Evolutionary conservation across 2,888 invertebrate species (phyloP).

Genomic region (Cheilosia vulpina): DNA sequence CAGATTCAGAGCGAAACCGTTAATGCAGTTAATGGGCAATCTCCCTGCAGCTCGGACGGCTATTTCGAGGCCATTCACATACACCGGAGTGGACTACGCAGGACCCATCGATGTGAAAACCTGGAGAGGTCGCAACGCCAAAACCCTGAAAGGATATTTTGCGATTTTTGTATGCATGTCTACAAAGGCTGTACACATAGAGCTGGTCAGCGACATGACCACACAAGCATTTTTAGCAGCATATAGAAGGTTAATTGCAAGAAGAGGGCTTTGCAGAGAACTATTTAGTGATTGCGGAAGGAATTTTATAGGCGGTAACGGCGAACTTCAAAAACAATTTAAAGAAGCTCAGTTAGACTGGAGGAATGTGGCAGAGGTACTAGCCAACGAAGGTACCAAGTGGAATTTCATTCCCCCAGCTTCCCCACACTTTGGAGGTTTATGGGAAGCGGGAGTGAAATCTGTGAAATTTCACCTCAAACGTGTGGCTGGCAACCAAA

Average conservation of each 20-base stretch:
- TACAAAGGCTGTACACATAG: neutral
- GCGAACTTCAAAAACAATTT: neutral
- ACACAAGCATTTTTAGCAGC: neutral
- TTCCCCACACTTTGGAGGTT: constrained; percentile 4
- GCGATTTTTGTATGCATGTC: neutral
- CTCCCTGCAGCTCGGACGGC: neutral
- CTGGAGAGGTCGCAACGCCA: too few relatives aligned
- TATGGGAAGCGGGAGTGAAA: neutral
- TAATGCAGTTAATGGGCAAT: constrained; percentile 76
- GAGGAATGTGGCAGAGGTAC: neutral
- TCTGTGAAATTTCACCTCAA: constrained; percentile 5
- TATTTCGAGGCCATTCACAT: neutral
- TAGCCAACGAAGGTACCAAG: neutral
- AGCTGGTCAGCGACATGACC: neutral
- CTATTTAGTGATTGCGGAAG: neutral
- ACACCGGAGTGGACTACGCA: neutral
- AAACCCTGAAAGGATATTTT: constrained; percentile 49
- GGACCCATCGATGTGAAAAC: too few relatives aligned
- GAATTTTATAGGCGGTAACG: neutral
- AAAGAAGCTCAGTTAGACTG: neutral
- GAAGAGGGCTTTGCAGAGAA: neutral
- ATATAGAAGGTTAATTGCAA: neutral
- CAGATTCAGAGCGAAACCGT: neutral
- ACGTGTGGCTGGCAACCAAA: neutral
- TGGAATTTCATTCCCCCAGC: neutral